Conservation (phyloP, 2,113 vertebrate species). For the Gopherus flavomarginatus region DNA sequence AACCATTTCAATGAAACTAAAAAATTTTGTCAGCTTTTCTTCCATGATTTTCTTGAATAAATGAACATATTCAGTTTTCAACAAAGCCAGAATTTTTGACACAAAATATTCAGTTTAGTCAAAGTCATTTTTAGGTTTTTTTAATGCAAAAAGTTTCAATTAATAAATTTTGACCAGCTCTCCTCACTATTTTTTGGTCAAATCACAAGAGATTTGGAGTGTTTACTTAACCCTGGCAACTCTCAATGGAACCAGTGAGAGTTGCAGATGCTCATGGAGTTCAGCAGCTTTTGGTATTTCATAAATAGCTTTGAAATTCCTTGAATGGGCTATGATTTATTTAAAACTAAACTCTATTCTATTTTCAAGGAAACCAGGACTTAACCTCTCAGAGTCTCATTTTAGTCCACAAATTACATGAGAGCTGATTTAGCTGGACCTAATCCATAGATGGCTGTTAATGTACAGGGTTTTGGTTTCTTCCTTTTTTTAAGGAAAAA, state of each 20-base stretch:
- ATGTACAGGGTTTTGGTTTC: background rate
- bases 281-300: background rate
- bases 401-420: background rate
- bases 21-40: background rate
- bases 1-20: background rate
- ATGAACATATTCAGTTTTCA: background rate
- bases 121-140: background rate
- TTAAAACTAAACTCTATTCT: background rate
- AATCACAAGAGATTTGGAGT: background rate
- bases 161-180: fast-evolving
- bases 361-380: background rate
- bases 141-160: background rate
- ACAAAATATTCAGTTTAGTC: background rate
- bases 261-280: background rate
- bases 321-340: background rate
- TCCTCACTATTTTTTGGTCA: background rate
- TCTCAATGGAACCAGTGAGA: background rate
- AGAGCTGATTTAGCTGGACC: fast-evolving
- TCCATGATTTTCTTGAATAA: background rate
- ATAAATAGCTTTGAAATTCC: background rate
- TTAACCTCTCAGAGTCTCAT: background rate
- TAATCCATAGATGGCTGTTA: background rate
- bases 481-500: background rate
- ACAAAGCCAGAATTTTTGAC: background rate
- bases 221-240: background rate